A percentile compares a stretch with the other conserved stretches of the same genome.
Conservation (phyloP, 2,113 vertebrate species). For the Thamnophis sirtalis region DNA sequence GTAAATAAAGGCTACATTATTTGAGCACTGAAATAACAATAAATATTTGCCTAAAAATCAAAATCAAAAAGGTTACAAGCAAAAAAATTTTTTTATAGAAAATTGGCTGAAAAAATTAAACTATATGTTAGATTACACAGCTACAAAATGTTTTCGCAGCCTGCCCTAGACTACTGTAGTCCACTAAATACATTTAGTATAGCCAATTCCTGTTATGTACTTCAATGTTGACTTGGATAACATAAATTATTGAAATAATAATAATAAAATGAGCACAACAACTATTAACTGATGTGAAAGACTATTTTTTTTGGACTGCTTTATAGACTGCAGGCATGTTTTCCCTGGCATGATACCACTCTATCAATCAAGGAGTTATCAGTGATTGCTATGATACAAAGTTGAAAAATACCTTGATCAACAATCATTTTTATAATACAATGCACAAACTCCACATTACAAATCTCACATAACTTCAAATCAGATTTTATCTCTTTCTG, state of each 20-base stretch:
- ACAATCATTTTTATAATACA: not conserved
- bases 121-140: not conserved
- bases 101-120: too few relatives aligned
- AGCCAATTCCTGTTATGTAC: not conserved
- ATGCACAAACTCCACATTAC: not conserved
- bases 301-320: conserved; percentile 46
- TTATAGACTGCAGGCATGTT: not conserved
- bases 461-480: not conserved
- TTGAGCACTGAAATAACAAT: not conserved
- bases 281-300: not conserved
- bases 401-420: conserved; percentile 30
- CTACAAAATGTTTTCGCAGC: not conserved
- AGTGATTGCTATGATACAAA: not conserved
- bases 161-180: not conserved
- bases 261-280: not conserved
- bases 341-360: not conserved
- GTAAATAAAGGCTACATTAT: not conserved
- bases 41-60: not conserved
- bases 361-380: conserved; percentile 45
- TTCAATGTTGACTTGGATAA: not conserved
- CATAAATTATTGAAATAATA: not conserved
- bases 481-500: not conserved
- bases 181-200: not conserved
- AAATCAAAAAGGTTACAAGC: too few relatives aligned
- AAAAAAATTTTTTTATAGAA: not conserved